Conservation (phyloP, 2,888 invertebrate species). For the Atrina japonica region DNA sequence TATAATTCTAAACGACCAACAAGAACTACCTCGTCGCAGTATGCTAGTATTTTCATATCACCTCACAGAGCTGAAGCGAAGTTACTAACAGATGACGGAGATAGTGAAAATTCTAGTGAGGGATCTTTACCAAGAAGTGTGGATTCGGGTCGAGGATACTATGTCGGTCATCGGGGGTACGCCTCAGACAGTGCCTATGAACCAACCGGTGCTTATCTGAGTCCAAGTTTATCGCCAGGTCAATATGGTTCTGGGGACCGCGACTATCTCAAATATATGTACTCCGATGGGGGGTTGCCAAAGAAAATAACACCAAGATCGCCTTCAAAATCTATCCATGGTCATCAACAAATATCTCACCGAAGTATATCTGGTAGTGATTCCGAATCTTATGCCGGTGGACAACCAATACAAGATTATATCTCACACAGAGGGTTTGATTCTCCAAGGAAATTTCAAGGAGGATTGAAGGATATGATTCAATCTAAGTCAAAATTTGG, state of each 20-base stretch:
- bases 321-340: slow-evolving; percentile 53
- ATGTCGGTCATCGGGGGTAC: slow-evolving; percentile 63
- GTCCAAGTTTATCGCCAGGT: slow-evolving; percentile 38
- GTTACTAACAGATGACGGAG: slow-evolving; percentile 64
- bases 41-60: slow-evolving; percentile 76
- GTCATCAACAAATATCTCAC: slow-evolving; percentile 20
- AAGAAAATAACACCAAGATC: slow-evolving; percentile 50
- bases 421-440: slow-evolving; percentile 55
- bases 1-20: slow-evolving; percentile 57
- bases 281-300: slow-evolving; percentile 45
- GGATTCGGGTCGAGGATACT: slow-evolving; percentile 66
- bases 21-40: slow-evolving; percentile 62
- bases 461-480: slow-evolving; percentile 71
- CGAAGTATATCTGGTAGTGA: slow-evolving; percentile 28
- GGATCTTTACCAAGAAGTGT: slow-evolving; percentile 72
- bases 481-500: slow-evolving; percentile 73
- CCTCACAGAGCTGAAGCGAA: slow-evolving; percentile 75
- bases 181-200: slow-evolving; percentile 46
- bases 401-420: slow-evolving; percentile 55
- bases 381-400: slow-evolving; percentile 30
- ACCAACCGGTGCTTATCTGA: slow-evolving; percentile 32
- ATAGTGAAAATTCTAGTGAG: slow-evolving; percentile 74
- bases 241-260: slow-evolving; percentile 52
- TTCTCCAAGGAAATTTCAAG: slow-evolving; percentile 64
- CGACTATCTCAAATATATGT: slow-evolving; percentile 59